These are phyloP conservation scores for Crypturellus tataupa DNA, from an alignment of 2,797 vertebrate genomes.

Conservation along the genomic window DNA sequence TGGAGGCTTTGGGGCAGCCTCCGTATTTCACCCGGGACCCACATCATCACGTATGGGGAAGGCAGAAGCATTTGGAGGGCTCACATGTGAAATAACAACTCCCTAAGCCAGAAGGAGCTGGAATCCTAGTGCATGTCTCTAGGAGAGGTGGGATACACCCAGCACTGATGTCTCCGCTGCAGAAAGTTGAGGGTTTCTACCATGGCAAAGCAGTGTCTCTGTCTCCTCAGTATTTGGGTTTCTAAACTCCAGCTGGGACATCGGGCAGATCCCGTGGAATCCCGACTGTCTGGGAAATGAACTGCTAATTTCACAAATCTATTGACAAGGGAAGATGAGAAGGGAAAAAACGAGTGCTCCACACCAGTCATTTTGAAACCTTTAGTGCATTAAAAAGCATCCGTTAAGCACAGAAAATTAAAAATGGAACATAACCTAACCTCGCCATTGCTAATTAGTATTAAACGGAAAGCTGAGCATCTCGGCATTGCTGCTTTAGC, in stretches of 20 bases:
- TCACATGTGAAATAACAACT: not conserved
- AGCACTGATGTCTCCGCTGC: not conserved
- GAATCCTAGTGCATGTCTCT: not conserved
- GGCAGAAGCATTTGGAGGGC: not conserved
- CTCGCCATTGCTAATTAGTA: not conserved
- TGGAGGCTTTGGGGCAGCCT: not conserved
- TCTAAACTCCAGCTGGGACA: not conserved
- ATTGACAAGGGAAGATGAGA: not conserved
- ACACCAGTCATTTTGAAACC: not conserved
- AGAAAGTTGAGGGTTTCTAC: not conserved
- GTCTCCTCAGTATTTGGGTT: not conserved
- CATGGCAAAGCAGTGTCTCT: not conserved
- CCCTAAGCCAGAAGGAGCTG: not conserved
- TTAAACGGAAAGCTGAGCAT: not conserved
- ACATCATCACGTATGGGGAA: accelerated
- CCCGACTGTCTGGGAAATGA: not conserved
- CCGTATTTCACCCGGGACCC: not conserved
- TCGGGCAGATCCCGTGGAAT: not conserved
- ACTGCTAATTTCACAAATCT: not conserved
- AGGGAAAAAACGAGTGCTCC: not conserved
- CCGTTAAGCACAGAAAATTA: not conserved
- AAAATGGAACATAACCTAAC: not conserved
- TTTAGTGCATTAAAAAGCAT: not conserved
- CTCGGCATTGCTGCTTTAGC: not conserved
- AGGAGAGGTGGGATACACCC: not conserved